These are phyloP conservation scores for Deroplatys truncata DNA, from an alignment of 2,888 invertebrate genomes.

Conservation along the genomic window DNA sequence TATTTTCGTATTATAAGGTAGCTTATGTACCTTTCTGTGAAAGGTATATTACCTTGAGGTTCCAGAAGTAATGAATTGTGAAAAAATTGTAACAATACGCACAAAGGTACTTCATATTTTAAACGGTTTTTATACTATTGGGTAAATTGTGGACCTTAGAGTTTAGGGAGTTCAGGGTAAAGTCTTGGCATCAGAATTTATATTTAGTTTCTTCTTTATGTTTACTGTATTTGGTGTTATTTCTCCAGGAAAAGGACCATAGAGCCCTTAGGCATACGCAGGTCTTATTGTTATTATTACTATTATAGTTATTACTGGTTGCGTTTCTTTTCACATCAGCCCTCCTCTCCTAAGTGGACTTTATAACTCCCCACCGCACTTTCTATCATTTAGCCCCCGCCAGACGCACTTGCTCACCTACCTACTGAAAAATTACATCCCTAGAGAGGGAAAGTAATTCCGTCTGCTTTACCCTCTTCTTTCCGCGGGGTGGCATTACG, in stretches of 20 bases:
- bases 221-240: background rate
- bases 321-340: background rate
- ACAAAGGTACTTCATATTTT: too few relatives aligned
- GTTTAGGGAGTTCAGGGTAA: too few relatives aligned
- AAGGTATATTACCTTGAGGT: too few relatives aligned
- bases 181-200: background rate
- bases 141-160: too few relatives aligned
- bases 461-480: background rate
- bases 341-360: background rate
- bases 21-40: too few relatives aligned
- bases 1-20: too few relatives aligned
- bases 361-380: slow-evolving; percentile 5
- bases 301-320: background rate
- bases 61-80: too few relatives aligned
- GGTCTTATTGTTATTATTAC: background rate
- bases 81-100: too few relatives aligned
- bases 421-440: background rate
- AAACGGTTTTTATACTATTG: too few relatives aligned
- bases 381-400: slow-evolving; percentile 11
- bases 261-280: background rate
- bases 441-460: background rate
- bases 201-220: background rate
- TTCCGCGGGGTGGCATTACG: background rate
- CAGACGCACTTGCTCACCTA: background rate
- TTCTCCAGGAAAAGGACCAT: background rate